These are phyloP conservation scores for Tiliqua scincoides DNA, from an alignment of 2,113 vertebrate species.

Conservation along the genomic window DNA sequence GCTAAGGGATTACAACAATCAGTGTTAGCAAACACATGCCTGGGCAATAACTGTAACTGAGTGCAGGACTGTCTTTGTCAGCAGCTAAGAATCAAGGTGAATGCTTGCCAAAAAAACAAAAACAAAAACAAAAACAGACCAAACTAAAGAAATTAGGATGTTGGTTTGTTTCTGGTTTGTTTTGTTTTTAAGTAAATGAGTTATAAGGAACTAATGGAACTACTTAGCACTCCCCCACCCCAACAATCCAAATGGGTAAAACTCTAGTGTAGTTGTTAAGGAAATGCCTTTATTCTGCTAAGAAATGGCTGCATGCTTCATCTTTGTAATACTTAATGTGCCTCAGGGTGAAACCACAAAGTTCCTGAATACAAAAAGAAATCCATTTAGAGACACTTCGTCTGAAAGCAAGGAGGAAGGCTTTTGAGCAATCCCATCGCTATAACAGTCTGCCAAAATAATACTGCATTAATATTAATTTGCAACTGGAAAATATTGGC, in stretches of 20 bases:
- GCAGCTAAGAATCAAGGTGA: slow-evolving; percentile 23
- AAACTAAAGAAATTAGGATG: neutral
- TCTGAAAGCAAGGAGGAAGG: neutral
- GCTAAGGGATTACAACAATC: slow-evolving; percentile 9
- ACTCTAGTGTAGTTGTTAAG: neutral
- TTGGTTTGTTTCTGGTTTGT: neutral
- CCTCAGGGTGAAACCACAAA: neutral
- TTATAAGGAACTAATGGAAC: neutral
- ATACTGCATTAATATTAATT: slow-evolving; percentile 1
- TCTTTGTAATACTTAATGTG: slow-evolving; percentile 21
- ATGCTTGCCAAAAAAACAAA: neutral
- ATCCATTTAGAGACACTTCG: neutral
- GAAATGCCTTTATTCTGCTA: neutral
- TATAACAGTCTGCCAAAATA: neutral
- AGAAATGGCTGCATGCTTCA: slow-evolving; percentile 5
- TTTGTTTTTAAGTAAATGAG: slow-evolving; percentile 1
- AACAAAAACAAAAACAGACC: neutral
- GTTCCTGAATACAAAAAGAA: slow-evolving; percentile 33
- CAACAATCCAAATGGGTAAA: too few species aligned
- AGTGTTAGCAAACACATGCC: slow-evolving; percentile 37
- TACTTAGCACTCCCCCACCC: slow-evolving; percentile 4
- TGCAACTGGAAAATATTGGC: slow-evolving; percentile 1
- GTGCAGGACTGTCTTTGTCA: neutral
- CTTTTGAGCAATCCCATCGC: neutral
- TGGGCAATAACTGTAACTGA: slow-evolving; percentile 37